phyloP scores from a whole-genome alignment of 2,113 vertebrate genomes.

The Eolophus roseicapilla region DNA sequence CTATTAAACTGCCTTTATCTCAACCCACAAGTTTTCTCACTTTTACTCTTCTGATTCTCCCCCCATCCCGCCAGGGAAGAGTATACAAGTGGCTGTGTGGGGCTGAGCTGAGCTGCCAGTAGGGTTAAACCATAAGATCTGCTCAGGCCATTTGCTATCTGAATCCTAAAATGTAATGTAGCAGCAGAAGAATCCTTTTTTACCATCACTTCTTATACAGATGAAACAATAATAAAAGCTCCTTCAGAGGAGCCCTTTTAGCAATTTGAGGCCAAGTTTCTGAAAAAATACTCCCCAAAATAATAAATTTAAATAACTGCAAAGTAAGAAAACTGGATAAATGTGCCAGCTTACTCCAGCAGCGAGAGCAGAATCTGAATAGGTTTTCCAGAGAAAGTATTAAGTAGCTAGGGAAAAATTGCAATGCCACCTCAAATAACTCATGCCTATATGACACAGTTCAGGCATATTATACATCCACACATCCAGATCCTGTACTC shows the following conservation, averaged over 20 bases:
- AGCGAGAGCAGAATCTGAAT: neutral
- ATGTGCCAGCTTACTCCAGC: slow-evolving; percentile 14
- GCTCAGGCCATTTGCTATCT: neutral
- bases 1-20: neutral
- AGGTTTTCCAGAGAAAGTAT: neutral
- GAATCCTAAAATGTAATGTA: neutral
- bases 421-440: slow-evolving; percentile 27
- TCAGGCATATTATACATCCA: slow-evolving; percentile 41
- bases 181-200: neutral
- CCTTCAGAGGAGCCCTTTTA: neutral
- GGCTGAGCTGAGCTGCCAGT: neutral
- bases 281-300: neutral
- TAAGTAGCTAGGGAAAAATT: slow-evolving; percentile 1
- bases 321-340: slow-evolving; percentile 38
- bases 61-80: neutral
- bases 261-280: neutral
- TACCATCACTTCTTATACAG: neutral
- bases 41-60: neutral
- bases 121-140: neutral
- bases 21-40: neutral
- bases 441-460: neutral
- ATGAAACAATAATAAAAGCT: slow-evolving; percentile 33
- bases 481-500: neutral
- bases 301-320: slow-evolving; percentile 53
- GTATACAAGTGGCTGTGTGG: neutral